A percentile compares a stretch with the other conserved stretches of the same genome.
phyloP scores from a whole-genome alignment of 1,140 invertebrate species.

The Andricus grossulariae region DNA sequence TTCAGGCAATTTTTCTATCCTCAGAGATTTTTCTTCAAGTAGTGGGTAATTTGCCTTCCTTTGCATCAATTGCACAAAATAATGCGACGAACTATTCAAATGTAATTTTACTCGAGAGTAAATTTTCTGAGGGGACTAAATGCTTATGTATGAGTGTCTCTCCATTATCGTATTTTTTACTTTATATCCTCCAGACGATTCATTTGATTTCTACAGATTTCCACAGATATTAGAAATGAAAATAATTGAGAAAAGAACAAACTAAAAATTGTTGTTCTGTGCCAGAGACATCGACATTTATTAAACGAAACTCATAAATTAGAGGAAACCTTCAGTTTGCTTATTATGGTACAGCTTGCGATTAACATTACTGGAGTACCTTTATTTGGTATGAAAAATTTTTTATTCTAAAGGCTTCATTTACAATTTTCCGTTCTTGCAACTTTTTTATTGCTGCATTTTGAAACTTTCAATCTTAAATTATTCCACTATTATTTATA shows the following conservation, averaged over 20 bases:
- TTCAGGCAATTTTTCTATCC: slow-evolving; percentile 42
- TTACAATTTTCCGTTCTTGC: background rate
- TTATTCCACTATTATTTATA: no score
- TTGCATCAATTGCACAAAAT: background rate
- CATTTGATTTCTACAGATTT: slow-evolving; percentile 27
- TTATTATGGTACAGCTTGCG: background rate
- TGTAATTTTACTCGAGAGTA: background rate
- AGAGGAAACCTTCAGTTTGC: slow-evolving; percentile 42
- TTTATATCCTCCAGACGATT: slow-evolving; percentile 46
- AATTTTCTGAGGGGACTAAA: slow-evolving; percentile 40
- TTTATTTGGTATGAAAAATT: background rate
- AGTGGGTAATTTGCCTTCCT: background rate
- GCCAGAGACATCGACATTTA: slow-evolving; percentile 41
- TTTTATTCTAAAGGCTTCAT: background rate
- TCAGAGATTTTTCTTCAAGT: slow-evolving; percentile 41
- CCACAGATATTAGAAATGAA: background rate
- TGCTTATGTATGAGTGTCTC: slow-evolving; percentile 42
- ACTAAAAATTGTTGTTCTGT: background rate
- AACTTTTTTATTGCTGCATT: no score
- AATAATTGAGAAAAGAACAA: background rate
- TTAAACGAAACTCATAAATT: slow-evolving; percentile 35
- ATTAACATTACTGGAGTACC: background rate
- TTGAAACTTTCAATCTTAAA: no score
- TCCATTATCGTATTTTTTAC: slow-evolving; percentile 30
- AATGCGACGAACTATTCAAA: background rate